Evolutionary conservation across 1,140 invertebrate genomes (phyloP).

Genomic region (Kradibia gibbosae): DNA sequence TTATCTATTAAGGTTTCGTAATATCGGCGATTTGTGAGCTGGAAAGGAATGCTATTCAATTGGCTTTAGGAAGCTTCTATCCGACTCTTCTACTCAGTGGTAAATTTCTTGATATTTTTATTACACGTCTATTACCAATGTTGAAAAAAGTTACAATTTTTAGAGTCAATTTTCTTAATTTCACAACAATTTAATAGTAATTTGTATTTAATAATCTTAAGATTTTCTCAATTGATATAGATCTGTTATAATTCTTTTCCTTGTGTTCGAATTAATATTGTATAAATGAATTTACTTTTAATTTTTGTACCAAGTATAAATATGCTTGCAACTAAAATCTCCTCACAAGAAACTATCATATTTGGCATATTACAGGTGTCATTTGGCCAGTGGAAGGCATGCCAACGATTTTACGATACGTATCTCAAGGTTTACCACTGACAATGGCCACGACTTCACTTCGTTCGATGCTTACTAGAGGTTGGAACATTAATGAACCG

Average conservation of each 20-base stretch:
- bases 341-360: no score
- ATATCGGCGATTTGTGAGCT: conserved; percentile 93
- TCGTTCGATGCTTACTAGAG: conserved; percentile 89
- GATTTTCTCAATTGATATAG: no score
- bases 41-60: conserved; percentile 94
- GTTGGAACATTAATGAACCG: conserved; percentile 86
- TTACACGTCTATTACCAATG: no score
- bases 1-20: conserved; percentile 79
- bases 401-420: conserved; percentile 86
- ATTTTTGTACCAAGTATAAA: no score
- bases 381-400: conserved; percentile 92
- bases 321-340: no score
- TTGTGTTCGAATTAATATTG: no score
- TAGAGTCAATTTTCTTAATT: no score
- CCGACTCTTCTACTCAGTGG: conserved; percentile 90
- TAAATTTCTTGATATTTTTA: conserved; percentile 60
- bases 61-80: conserved; percentile 95
- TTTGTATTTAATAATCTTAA: no score
- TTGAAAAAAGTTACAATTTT: no score
- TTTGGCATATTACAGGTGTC: conserved; percentile 77
- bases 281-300: no score
- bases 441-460: conserved; percentile 93
- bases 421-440: conserved; percentile 88
- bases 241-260: no score
- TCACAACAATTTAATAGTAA: no score